A percentile compares a stretch with the other conserved stretches of the same genome.
These are phyloP conservation scores for Rana temporaria DNA, from an alignment of 2,113 vertebrate genomes.

Conservation along the genomic window DNA sequence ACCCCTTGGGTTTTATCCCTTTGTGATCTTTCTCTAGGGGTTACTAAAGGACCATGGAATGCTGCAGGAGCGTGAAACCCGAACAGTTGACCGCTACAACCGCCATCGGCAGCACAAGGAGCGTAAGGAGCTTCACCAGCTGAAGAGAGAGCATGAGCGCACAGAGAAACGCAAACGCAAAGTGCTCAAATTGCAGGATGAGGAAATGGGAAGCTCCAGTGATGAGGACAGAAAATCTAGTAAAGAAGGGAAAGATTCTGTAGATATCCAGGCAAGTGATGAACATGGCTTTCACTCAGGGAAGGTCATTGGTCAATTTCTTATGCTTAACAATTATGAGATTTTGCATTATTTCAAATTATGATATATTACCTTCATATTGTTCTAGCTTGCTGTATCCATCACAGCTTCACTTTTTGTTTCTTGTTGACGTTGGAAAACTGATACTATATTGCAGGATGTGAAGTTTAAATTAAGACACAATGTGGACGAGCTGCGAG, in stretches of 20 bases:
- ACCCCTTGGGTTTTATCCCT: too few species aligned
- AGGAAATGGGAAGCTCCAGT: conserved; percentile 64
- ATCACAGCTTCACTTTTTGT: too few species aligned
- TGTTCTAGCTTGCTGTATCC: too few species aligned
- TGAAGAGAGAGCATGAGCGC: conserved; percentile 80
- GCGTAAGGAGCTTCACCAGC: conserved; percentile 76
- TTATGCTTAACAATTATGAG: too few species aligned
- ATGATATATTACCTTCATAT: too few species aligned
- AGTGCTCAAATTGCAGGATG: conserved; percentile 76
- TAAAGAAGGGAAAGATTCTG: accelerated
- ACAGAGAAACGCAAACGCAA: conserved; percentile 73
- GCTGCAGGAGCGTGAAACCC: conserved; percentile 61
- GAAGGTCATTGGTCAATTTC: not conserved
- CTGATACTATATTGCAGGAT: conserved; percentile 71
- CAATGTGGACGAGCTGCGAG: conserved; percentile 81
- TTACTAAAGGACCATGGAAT: conserved; percentile 81
- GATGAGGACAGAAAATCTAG: conserved; percentile 6
- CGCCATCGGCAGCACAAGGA: conserved; percentile 75
- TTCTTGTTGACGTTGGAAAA: too few species aligned
- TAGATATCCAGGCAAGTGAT: conserved; percentile 88
- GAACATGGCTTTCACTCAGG: not conserved
- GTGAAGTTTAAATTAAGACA: conserved; percentile 92
- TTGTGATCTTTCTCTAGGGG: conserved; percentile 74
- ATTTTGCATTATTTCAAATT: too few species aligned
- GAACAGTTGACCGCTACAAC: conserved; percentile 57